A percentile compares a stretch with the other conserved stretches of the same genome.
These are phyloP conservation scores for Orthosia gothica DNA, from an alignment of 2,888 invertebrate genomes.

Conservation along the genomic window DNA sequence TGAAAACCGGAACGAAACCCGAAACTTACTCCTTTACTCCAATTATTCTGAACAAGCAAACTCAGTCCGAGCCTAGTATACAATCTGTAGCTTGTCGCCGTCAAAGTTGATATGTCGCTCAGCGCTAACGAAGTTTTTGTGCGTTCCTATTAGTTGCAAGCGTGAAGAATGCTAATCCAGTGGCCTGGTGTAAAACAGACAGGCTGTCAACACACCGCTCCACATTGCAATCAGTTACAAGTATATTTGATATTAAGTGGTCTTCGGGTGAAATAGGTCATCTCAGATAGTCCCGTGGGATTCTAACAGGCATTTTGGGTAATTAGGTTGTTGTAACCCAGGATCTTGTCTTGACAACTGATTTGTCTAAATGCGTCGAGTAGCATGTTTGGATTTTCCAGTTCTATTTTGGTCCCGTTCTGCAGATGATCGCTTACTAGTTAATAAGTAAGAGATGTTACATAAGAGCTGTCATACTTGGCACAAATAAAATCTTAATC, in stretches of 20 bases:
- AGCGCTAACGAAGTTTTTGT: slow-evolving; percentile 65
- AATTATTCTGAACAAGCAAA: slow-evolving; percentile 48
- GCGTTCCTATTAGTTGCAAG: slow-evolving; percentile 52
- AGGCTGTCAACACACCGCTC: slow-evolving; percentile 55
- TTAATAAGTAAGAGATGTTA: too few relatives aligned
- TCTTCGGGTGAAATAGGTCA: slow-evolving; percentile 50
- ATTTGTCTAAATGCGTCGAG: slow-evolving; percentile 1
- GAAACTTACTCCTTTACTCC: slow-evolving; percentile 21
- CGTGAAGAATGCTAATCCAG: slow-evolving; percentile 65
- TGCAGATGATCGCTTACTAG: not conserved
- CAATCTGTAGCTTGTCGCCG: slow-evolving; percentile 40
- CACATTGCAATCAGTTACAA: slow-evolving; percentile 52
- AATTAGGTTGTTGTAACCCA: slow-evolving; percentile 58
- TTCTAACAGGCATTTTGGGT: slow-evolving; percentile 37
- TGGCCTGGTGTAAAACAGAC: slow-evolving; percentile 40
- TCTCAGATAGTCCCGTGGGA: slow-evolving; percentile 53
- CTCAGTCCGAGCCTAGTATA: slow-evolving; percentile 23
- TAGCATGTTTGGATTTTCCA: not conserved
- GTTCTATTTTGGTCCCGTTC: not conserved
- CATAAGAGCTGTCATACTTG: too few relatives aligned
- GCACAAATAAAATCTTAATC: too few relatives aligned
- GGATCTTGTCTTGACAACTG: slow-evolving; percentile 38
- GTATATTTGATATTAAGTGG: slow-evolving; percentile 49
- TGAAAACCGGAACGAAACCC: not conserved
- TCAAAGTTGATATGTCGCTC: slow-evolving; percentile 50